Conservation (phyloP, 2,888 invertebrate genomes). For the Dusona sp. region DNA sequence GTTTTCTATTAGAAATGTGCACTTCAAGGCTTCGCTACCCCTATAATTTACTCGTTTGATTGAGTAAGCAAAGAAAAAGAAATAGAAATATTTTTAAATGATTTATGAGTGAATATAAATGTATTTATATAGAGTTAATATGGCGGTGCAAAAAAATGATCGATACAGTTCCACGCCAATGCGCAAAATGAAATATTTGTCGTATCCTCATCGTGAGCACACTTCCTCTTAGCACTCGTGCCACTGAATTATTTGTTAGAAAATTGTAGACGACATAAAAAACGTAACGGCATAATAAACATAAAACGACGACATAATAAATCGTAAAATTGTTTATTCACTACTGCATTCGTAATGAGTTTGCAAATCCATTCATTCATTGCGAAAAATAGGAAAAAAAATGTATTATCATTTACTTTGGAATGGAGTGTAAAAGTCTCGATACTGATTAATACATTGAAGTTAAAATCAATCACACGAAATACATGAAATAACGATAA, state of each 20-base stretch:
- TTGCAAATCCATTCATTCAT: not conserved
- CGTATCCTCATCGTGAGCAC: not conserved
- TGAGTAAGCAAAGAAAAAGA: not conserved
- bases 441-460: not conserved
- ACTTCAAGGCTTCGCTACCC: conserved; percentile 1
- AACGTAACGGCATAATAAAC: no score
- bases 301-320: no score
- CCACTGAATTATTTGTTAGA: not conserved
- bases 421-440: not conserved
- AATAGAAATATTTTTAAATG: not conserved
- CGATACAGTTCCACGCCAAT: no score
- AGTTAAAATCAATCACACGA: not conserved
- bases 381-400: not conserved
- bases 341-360: not conserved
- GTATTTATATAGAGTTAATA: no score
- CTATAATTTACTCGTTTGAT: not conserved
- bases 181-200: not conserved
- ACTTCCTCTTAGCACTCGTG: not conserved
- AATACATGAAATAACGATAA: no score
- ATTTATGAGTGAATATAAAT: no score
- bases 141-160: no score
- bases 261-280: not conserved
- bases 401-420: not conserved
- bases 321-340: not conserved
- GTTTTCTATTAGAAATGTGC: conserved; percentile 36